phyloP scores from a whole-genome alignment of 2,113 vertebrate genomes.

The Cryptotis parvus region DNA sequence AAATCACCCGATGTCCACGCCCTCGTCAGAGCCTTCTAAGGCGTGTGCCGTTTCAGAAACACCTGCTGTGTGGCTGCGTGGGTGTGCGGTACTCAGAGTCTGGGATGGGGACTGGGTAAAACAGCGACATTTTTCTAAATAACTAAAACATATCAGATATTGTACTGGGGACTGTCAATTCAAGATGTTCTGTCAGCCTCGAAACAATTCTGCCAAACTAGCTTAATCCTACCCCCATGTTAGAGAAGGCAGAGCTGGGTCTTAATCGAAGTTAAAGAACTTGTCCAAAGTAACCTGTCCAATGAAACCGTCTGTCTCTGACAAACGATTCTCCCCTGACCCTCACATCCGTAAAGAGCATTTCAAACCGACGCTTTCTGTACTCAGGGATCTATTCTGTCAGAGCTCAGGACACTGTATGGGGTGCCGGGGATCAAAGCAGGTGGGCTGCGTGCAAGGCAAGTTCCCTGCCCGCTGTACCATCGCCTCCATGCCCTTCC shows the following conservation, averaged over 20 bases:
- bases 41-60: not conserved
- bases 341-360: not conserved
- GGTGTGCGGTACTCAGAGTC: not conserved
- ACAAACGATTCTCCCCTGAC: not conserved
- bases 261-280: not conserved
- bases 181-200: not conserved
- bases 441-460: no score
- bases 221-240: not conserved
- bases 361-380: not conserved
- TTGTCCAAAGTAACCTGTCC: slow-evolving; percentile 25
- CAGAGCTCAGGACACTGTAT: no score
- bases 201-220: not conserved
- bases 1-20: not conserved
- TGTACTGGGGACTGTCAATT: not conserved
- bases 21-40: not conserved
- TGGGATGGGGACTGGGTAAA: not conserved
- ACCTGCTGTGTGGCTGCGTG: not conserved
- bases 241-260: not conserved
- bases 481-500: no score
- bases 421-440: no score
- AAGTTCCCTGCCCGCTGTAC: no score
- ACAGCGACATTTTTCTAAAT: not conserved
- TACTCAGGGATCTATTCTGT: no score
- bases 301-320: no score
- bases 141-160: not conserved